Conservation (phyloP, 2,797 vertebrate species). For the Melanotaenia trifasciata region DNA sequence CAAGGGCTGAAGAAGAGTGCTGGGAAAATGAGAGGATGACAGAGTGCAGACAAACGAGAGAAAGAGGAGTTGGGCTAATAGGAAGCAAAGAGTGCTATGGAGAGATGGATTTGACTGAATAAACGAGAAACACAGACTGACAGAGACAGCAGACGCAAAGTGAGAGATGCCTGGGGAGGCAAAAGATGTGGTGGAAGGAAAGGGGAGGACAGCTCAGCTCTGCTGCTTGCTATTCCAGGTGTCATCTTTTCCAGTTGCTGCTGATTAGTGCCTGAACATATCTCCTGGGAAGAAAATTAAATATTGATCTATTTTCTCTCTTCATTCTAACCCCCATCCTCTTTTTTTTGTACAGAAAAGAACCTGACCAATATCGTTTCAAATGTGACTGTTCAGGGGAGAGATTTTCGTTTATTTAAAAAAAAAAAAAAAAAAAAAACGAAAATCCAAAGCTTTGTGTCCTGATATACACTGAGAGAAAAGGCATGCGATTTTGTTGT, state of each 20-base stretch:
- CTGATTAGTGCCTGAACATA: constrained; percentile 84
- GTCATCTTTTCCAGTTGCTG: constrained; percentile 81
- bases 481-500: background rate
- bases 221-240: constrained; percentile 82
- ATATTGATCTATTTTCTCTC: constrained; percentile 87
- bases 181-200: constrained; percentile 44
- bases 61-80: constrained; percentile 42
- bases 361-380: constrained; percentile 68
- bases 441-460: background rate
- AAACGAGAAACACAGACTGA: constrained; percentile 37
- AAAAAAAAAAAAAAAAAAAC: constrained; percentile 8
- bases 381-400: constrained; percentile 62
- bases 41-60: constrained; percentile 28
- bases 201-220: constrained; percentile 47
- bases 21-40: constrained; percentile 33
- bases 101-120: constrained; percentile 63
- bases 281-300: constrained; percentile 86
- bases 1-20: constrained; percentile 24
- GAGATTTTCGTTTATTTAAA: constrained; percentile 26
- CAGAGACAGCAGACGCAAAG: constrained; percentile 34
- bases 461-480: background rate
- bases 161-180: constrained; percentile 44
- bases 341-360: constrained; percentile 53
- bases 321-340: constrained; percentile 49
- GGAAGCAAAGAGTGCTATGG: constrained; percentile 39